These are phyloP conservation scores for Cylindroiulus punctatus DNA, from an alignment of 2,888 invertebrate genomes.

Conservation along the genomic window DNA sequence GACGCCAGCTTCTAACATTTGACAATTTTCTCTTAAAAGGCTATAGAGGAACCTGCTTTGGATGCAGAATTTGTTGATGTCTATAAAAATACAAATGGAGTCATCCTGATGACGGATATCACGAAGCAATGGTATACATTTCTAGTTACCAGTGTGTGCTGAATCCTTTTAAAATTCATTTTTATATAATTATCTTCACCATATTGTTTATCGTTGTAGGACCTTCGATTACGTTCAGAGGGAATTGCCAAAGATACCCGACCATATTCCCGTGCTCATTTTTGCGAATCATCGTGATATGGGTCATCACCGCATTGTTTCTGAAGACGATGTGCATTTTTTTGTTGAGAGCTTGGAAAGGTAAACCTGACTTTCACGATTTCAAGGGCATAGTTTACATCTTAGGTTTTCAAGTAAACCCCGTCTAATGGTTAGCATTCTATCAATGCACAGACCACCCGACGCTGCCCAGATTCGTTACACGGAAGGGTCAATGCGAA, in stretches of 20 bases:
- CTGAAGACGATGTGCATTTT: constrained; percentile 76
- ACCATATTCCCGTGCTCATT: constrained; percentile 76
- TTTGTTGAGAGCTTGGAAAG: constrained; percentile 74
- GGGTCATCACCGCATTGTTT: constrained; percentile 92
- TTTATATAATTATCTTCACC: no score
- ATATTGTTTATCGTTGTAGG: no score
- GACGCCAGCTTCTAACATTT: background rate
- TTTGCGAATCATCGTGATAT: constrained; percentile 96
- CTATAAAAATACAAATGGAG: constrained; percentile 94
- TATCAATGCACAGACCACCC: constrained; percentile 62
- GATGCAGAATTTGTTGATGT: constrained; percentile 97
- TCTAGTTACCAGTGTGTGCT: background rate
- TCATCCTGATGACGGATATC: constrained; percentile 91
- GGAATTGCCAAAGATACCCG: constrained; percentile 80
- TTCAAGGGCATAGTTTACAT: background rate
- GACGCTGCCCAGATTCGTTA: constrained; percentile 75
- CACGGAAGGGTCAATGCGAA: constrained; percentile 93
- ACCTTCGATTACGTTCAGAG: constrained; percentile 94
- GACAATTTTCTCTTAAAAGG: constrained; percentile 54
- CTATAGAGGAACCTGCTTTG: constrained; percentile 69
- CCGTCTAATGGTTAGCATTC: background rate
- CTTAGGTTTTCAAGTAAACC: background rate
- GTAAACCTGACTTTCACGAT: background rate
- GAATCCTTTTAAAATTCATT: no score
- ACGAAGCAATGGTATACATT: constrained; percentile 87